Evolutionary conservation across 2,888 invertebrate species (phyloP).

Genomic region (Candidula unifasciata): DNA sequence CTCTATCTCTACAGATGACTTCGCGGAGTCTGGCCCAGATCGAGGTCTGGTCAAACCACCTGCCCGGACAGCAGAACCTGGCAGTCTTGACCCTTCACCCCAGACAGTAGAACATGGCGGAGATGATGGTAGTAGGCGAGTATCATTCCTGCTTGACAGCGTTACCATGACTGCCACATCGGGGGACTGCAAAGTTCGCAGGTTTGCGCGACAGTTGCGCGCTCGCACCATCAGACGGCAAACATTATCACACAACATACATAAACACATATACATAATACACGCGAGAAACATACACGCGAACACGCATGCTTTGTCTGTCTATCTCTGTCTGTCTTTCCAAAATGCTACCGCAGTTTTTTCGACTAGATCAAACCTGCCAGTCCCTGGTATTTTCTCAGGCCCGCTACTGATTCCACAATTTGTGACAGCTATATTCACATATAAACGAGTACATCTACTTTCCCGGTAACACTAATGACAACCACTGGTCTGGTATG

Average conservation of each 20-base stretch:
- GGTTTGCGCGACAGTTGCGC: slow-evolving; percentile 33
- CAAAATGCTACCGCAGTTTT: no score
- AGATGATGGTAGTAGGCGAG: slow-evolving; percentile 65
- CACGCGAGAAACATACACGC: no score
- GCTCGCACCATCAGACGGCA: neutral
- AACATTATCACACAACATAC: neutral
- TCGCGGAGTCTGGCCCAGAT: neutral
- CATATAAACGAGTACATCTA: no score
- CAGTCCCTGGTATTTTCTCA: no score
- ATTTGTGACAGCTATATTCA: no score
- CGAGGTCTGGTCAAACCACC: neutral
- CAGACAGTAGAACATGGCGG: slow-evolving; percentile 44
- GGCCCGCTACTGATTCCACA: no score
- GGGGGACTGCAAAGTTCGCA: slow-evolving; percentile 32
- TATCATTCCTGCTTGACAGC: slow-evolving; percentile 71
- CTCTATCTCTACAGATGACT: slow-evolving; percentile 35
- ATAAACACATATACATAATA: no score
- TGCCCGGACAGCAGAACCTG: neutral
- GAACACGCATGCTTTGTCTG: no score
- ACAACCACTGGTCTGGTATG: no score
- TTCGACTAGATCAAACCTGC: no score
- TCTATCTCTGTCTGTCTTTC: no score
- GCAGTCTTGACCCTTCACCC: slow-evolving; percentile 8
- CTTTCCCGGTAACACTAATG: no score
- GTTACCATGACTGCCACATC: slow-evolving; percentile 52